Percentiles rank a stretch among this genome's conserved stretches.
phyloP scores from a whole-genome alignment of 1,140 invertebrate genomes.

The Anthonomus grandis region DNA sequence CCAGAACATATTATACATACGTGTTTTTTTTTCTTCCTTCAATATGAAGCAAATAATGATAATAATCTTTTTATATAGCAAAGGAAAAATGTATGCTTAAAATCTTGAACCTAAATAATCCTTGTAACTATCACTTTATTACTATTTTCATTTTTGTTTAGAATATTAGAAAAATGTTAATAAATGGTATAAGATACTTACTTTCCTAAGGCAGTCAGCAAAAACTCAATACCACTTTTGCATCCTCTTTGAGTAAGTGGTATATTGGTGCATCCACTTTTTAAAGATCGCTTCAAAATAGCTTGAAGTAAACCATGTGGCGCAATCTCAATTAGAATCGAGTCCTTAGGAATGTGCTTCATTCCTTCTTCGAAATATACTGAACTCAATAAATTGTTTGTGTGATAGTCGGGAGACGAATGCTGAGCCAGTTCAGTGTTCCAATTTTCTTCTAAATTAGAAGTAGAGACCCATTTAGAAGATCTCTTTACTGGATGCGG shows the following conservation, averaged over 20 bases:
- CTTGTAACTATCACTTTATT: too few relatives aligned
- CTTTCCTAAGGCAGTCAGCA: slow-evolving; percentile 71
- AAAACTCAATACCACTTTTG: slow-evolving; percentile 66
- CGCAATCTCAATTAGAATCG: slow-evolving; percentile 76
- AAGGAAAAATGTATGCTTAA: too few relatives aligned
- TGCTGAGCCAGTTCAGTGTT: slow-evolving; percentile 60
- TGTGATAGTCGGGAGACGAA: slow-evolving; percentile 89
- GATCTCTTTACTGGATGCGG: slow-evolving; percentile 67
- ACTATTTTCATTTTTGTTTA: too few relatives aligned
- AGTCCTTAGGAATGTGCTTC: slow-evolving; percentile 71
- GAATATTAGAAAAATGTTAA: too few relatives aligned
- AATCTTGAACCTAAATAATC: too few relatives aligned
- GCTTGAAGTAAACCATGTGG: slow-evolving; percentile 77
- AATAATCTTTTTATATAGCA: too few relatives aligned
- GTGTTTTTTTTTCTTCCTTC: too few relatives aligned
- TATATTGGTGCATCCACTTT: slow-evolving; percentile 64
- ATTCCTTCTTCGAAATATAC: slow-evolving; percentile 85
- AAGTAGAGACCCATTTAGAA: slow-evolving; percentile 82
- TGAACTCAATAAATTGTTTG: slow-evolving; percentile 82
- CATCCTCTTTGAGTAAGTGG: slow-evolving; percentile 75
- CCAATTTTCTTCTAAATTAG: slow-evolving; percentile 77
- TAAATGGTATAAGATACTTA: slow-evolving; percentile 50
- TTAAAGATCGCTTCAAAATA: slow-evolving; percentile 62
- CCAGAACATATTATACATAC: too few relatives aligned
- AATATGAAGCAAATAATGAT: too few relatives aligned